phyloP scores from a whole-genome alignment of 2,797 vertebrate genomes.

The Sebastes nivosus region DNA sequence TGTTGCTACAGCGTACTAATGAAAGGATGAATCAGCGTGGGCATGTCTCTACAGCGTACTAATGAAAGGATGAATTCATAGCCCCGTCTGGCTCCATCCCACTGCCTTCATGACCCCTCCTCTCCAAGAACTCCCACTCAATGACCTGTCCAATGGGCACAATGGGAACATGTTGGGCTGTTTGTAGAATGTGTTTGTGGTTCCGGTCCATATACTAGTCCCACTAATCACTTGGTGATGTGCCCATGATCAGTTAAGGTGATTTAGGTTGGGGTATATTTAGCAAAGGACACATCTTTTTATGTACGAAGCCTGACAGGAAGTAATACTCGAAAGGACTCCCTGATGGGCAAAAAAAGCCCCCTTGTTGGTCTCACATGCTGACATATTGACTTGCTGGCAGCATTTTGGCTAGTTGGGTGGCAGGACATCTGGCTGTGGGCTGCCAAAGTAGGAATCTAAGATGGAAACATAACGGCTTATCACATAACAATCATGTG shows the following conservation, averaged over 20 bases:
- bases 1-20: too few species aligned
- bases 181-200: background rate
- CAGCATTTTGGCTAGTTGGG: background rate
- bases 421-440: background rate
- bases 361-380: background rate
- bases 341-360: background rate
- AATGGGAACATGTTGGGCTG: background rate
- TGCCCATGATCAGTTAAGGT: background rate
- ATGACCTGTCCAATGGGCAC: background rate
- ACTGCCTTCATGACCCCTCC: background rate
- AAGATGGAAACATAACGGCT: background rate
- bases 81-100: background rate
- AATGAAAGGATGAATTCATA: background rate
- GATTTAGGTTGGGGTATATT: background rate
- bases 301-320: background rate
- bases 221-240: background rate
- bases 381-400: conserved; percentile 17
- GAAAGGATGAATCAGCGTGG: too few species aligned
- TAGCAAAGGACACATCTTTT: background rate
- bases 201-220: background rate
- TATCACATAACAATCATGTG: background rate
- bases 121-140: background rate
- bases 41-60: too few species aligned
- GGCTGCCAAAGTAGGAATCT: background rate
- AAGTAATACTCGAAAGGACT: background rate